phyloP scores from a whole-genome alignment of 2,113 vertebrate genomes.

The Trichechus manatus region DNA sequence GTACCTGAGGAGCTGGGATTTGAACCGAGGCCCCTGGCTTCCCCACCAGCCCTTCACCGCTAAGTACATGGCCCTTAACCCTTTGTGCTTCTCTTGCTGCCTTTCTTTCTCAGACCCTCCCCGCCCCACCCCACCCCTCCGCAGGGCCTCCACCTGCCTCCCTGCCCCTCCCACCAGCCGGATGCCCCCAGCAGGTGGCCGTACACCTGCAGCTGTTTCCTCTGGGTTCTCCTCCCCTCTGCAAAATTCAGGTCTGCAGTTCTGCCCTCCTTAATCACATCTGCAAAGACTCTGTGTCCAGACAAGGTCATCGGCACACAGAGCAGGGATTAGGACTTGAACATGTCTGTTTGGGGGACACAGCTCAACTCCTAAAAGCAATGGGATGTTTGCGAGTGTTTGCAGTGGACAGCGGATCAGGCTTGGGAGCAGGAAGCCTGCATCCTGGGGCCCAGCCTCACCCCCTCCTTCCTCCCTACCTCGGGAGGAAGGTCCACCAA shows the following conservation, averaged over 20 bases:
- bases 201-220: not conserved
- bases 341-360: not conserved
- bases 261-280: not conserved
- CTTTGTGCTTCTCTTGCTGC: not conserved
- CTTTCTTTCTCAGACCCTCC: rapidly evolving
- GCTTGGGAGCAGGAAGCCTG: not conserved
- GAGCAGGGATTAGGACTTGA: not conserved
- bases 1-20: not conserved
- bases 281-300: not conserved
- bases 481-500: not conserved
- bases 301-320: not conserved
- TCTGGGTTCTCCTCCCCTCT: not conserved
- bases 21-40: not conserved
- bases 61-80: rapidly evolving
- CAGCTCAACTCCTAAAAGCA: not conserved
- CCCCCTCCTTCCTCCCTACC: too few relatives aligned
- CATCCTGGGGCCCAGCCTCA: not conserved
- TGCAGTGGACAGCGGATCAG: not conserved
- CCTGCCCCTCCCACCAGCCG: not conserved
- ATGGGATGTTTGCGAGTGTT: not conserved
- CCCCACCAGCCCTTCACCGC: rapidly evolving
- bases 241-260: rapidly evolving
- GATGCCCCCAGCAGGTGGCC: too few relatives aligned
- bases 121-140: not conserved
- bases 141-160: not conserved